Evolutionary conservation across 2,113 vertebrate genomes (phyloP), one percentile per base, ranked within the genome.

Genomic region (Ceratotherium simum): DNA sequence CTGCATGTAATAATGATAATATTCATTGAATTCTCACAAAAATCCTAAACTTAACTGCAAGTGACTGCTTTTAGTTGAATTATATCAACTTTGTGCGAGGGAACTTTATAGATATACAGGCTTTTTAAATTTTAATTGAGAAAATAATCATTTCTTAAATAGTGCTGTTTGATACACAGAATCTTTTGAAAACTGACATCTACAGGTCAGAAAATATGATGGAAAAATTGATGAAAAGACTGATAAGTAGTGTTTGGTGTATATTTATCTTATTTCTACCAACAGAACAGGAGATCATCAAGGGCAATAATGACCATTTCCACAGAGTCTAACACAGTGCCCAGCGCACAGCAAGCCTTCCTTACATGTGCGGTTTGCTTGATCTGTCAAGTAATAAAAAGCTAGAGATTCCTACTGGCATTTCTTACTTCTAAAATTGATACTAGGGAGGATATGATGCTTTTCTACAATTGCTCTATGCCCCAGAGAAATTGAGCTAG

Each of bases 101-200:
- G 27, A 88, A 92, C 25, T 93, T 96, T 54, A 89, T 48, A 89
- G 10, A 89, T 72, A 83, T 20, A 48, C 16, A 72, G 12, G 78
- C 7, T 75, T 96, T 72, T 29, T 83, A 62, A 79, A 94, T 94
- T 97, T 95, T 95, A 92, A 97, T 73, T 62, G 5, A 94, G 13
- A 90, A 95, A 96, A 80, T 46, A 96, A 89, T 91, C 23, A 84
- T 54, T n/a, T 95, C 70, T 83, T 89, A 92, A 92, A 70, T 58
- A 64, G 94, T 31, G 3, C 13, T 33, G 12, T 79, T 86, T 93
- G 8, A 83, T 18, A 80, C 51, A 76, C 2, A 92, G 18, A 67
- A 56, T 94, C 33, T 85, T 95, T 92, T 21, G 76, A 95, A 97
- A 96, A 51, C 51, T 64, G 70, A 75, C 29, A 84, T 80, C n/a